Conservation (phyloP, 2,888 invertebrate species). For the Shargacucullia verbasci region DNA sequence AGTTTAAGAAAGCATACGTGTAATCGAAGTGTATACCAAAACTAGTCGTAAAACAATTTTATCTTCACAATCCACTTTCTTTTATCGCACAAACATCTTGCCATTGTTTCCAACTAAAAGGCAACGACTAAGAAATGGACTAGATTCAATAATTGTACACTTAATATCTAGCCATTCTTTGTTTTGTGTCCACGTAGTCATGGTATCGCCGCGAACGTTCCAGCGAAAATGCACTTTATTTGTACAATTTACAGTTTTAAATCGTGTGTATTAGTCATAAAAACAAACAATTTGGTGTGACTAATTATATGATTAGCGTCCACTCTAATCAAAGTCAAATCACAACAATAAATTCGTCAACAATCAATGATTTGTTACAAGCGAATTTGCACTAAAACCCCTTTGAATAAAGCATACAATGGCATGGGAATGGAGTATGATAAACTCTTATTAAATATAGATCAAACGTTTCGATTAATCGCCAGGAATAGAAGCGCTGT, state of each 20-base stretch:
- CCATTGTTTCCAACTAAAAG: conserved; percentile 19
- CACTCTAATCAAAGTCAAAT: conserved; percentile 23
- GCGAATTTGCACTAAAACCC: background rate
- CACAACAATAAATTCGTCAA: conserved; percentile 14
- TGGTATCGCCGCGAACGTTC: conserved; percentile 25
- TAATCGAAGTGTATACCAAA: background rate
- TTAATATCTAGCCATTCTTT: conserved; percentile 24
- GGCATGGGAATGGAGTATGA: background rate
- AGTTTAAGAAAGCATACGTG: background rate
- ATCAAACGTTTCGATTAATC: conserved; percentile 12
- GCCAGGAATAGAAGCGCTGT: conserved; percentile 21
- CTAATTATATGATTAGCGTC: conserved; percentile 21
- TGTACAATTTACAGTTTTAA: conserved; percentile 1
- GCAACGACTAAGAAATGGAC: conserved; percentile 18
- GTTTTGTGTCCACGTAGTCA: conserved; percentile 40
- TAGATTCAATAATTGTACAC: conserved; percentile 28
- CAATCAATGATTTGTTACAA: conserved; percentile 3
- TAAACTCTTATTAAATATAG: conserved; percentile 1
- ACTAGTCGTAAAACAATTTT: background rate
- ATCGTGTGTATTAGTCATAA: background rate
- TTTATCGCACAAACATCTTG: conserved; percentile 8
- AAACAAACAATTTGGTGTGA: conserved; percentile 34
- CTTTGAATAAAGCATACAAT: conserved; percentile 8
- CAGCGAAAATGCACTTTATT: conserved; percentile 20
- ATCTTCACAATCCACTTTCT: conserved; percentile 12